phyloP scores from a whole-genome alignment of 2,113 vertebrate genomes.

The Ailuropoda melanoleuca region DNA sequence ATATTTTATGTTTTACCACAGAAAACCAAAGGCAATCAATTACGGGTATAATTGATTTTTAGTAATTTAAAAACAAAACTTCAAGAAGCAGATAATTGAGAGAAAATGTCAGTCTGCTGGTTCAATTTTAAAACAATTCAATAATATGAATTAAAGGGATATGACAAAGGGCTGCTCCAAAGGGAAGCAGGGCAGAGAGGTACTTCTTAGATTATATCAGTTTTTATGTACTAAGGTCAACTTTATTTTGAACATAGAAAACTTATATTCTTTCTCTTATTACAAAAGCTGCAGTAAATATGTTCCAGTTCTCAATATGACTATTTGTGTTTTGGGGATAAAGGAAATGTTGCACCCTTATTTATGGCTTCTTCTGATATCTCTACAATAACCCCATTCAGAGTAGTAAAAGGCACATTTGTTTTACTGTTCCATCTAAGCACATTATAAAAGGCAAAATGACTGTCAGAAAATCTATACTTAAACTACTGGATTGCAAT shows the following conservation, averaged over 20 bases:
- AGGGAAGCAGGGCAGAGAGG: not conserved
- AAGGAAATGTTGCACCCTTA: slow-evolving; percentile 74
- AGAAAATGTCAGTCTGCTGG: slow-evolving; percentile 9
- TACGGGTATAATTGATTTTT: slow-evolving; percentile 1
- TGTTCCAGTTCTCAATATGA: slow-evolving; percentile 64
- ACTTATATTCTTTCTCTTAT: slow-evolving; percentile 74
- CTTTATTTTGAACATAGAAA: slow-evolving; percentile 58
- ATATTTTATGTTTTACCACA: slow-evolving; percentile 63
- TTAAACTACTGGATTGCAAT: slow-evolving; percentile 84
- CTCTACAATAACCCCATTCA: slow-evolving; percentile 84
- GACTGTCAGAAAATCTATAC: slow-evolving; percentile 79
- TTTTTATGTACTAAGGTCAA: not conserved
- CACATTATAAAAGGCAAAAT: slow-evolving; percentile 70
- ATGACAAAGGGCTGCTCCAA: not conserved
- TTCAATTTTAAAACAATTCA: slow-evolving; percentile 29
- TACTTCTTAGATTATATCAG: not conserved
- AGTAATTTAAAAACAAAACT: slow-evolving; percentile 39
- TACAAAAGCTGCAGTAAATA: slow-evolving; percentile 74
- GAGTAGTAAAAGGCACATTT: slow-evolving; percentile 82
- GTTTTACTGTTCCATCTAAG: slow-evolving; percentile 54
- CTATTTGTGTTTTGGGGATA: slow-evolving; percentile 69
- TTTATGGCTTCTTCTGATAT: slow-evolving; percentile 79
- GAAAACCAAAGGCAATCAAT: slow-evolving; percentile 67
- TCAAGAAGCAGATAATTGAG: not conserved
- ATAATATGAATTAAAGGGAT: not conserved